Conservation (phyloP, 2,888 invertebrate species). For the Drosophila recens region DNA sequence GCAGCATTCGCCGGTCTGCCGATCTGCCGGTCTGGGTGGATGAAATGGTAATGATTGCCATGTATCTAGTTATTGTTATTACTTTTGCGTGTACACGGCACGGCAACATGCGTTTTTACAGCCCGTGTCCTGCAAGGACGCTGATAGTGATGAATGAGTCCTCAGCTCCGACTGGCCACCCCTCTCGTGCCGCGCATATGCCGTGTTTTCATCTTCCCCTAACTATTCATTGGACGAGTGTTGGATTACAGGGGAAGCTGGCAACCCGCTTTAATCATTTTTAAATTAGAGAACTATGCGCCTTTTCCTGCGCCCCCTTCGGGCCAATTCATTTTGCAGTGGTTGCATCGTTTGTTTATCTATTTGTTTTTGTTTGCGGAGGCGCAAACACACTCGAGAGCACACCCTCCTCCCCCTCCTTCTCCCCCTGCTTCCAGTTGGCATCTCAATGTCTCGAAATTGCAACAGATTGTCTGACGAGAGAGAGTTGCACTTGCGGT, state of each 20-base stretch:
- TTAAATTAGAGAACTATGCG: constrained; percentile 79
- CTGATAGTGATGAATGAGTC: constrained; percentile 73
- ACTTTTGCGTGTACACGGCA: constrained; percentile 66
- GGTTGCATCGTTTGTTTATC: constrained; percentile 74
- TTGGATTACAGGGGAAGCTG: constrained; percentile 74
- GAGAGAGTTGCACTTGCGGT: constrained; percentile 64
- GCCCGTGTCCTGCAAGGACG: constrained; percentile 38
- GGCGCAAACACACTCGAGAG: constrained; percentile 41
- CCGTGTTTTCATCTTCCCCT: constrained; percentile 62
- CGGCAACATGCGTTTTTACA: constrained; percentile 48
- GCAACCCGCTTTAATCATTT: constrained; percentile 81
- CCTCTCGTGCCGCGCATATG: constrained; percentile 63
- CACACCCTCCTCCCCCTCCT: constrained; percentile 1
- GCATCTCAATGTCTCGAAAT: constrained; percentile 57
- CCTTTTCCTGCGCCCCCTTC: constrained; percentile 52
- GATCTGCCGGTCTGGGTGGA: constrained; percentile 46
- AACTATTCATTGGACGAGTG: constrained; percentile 81
- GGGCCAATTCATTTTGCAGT: constrained; percentile 44
- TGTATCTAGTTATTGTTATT: constrained; percentile 72
- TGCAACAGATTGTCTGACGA: constrained; percentile 78
- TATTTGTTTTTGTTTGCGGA: constrained; percentile 66
- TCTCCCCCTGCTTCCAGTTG: background rate
- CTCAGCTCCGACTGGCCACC: constrained; percentile 7
- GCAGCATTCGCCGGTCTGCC: constrained; percentile 46
- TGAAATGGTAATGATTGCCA: constrained; percentile 47